Evolutionary conservation across 2,113 vertebrate species (phyloP).

Genomic region (Oryctolagus cuniculus): DNA sequence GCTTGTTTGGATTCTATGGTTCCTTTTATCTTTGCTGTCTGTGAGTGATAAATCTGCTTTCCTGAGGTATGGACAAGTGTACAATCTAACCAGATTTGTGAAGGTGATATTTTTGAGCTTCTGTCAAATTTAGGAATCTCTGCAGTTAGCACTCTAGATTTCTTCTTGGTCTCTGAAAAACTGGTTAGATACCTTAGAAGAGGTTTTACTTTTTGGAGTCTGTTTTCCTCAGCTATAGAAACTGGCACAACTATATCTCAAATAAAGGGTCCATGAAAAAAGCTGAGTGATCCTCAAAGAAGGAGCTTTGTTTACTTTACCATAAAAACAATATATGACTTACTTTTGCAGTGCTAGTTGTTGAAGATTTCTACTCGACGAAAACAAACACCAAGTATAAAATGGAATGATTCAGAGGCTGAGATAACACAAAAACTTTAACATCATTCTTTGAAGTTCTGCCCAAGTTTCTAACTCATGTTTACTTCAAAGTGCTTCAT

Average conservation of each 20-base stretch:
- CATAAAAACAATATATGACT: conserved; percentile 62
- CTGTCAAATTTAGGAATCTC: not conserved
- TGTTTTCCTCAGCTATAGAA: not conserved
- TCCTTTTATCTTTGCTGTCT: not conserved
- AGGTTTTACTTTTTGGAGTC: not conserved
- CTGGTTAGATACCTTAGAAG: not conserved
- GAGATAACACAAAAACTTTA: conserved; percentile 49
- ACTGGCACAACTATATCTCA: not conserved
- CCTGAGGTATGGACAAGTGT: accelerated
- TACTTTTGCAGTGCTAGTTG: conserved; percentile 14
- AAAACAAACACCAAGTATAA: conserved; percentile 63
- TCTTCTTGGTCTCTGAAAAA: not conserved
- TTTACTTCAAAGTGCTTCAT: conserved; percentile 38
- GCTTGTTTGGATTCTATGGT: not conserved
- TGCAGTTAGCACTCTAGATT: not conserved
- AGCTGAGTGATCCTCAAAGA: not conserved
- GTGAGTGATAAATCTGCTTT: not conserved
- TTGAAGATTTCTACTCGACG: conserved; percentile 22
- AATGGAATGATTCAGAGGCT: conserved; percentile 29
- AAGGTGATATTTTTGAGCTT: not conserved
- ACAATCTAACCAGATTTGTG: not conserved
- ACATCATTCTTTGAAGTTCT: conserved; percentile 67
- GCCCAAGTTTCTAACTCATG: conserved; percentile 40
- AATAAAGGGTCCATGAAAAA: not conserved
- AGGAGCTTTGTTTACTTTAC: conserved; percentile 51